Base-by-base conservation (phyloP, 2,113 vertebrate species). In the Gnathonemus longibarbis region DNA sequence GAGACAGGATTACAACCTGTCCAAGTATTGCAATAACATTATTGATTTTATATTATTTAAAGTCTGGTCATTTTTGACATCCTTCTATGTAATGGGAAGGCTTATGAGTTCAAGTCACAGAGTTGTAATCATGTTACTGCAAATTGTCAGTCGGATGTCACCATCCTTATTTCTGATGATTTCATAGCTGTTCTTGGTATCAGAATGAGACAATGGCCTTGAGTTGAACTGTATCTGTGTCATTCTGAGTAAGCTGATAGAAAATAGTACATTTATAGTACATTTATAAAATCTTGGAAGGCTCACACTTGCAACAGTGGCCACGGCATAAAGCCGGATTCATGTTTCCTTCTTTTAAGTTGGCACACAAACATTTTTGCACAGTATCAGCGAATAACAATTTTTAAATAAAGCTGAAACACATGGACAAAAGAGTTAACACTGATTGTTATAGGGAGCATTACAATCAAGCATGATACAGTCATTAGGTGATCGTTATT, bases 401-500 rank as follows among this genome's bases (percentile, higher is more conserved):
- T 84, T 21, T 13, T 45, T 48, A 24, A n/a, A 48, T 48, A 48
- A 84, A 9, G 83, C 8, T 48, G 10, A 48, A 84, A 46, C 8
- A 84, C 83, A 45, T 24, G 42, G 39, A 45, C 39, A 45, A 84
- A 21, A 84, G 1, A 21, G 21, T 21, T 45, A 19, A 84, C 35
- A 24, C 1, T 11, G 1, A 48, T 11, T 48, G 21, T 84, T 10
- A 84, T 5, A 24, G 5, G 24, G 31, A n/a, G 80, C 35, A n/a
- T 24, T 48, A 84, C 5, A 46, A n/a, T 48, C 45, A 45, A 84
- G 45, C 91, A 89, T 88, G 89, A 35, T 70, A 89, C 52, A 42
- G 35, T 24, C 56, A 42, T 88, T 91, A 89, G 88, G 86, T 88
- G 45, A 66, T 70, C 46, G 56, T 48, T n/a, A 87, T 49, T 84